phyloP scores from a whole-genome alignment of 2,113 vertebrate species.

The Nesospiza acunhae region DNA sequence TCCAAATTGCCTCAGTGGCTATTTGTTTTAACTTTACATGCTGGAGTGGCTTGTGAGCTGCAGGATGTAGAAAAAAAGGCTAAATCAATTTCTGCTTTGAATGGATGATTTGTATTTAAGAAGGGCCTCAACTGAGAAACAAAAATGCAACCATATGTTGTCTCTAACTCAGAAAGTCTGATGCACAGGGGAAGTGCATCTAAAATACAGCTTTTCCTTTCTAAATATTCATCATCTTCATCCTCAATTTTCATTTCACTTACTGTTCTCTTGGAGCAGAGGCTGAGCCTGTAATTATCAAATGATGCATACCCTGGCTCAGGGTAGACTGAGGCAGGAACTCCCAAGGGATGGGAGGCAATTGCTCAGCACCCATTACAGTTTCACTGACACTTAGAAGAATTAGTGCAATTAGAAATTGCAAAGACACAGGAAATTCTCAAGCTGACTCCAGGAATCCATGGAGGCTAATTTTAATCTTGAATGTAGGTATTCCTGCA shows the following conservation, averaged over 20 bases:
- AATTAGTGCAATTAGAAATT: constrained; percentile 12
- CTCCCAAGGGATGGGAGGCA: not conserved
- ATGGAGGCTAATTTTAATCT: not conserved
- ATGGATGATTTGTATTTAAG: not conserved
- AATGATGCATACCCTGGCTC: not conserved
- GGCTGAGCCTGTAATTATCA: not conserved
- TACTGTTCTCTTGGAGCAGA: not conserved
- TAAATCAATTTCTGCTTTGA: not conserved
- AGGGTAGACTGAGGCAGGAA: not conserved
- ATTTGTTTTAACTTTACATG: not conserved
- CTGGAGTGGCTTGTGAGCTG: not conserved
- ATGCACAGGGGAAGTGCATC: not conserved
- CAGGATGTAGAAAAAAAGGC: not conserved
- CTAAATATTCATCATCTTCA: not conserved
- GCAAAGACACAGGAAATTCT: not conserved
- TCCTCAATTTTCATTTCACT: not conserved
- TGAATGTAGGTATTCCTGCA: not conserved
- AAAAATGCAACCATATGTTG: not conserved
- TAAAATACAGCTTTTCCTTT: not conserved
- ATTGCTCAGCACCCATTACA: not conserved
- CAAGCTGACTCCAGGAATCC: not conserved
- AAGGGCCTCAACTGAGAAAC: not conserved
- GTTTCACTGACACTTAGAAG: not conserved
- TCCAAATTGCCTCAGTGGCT: not conserved
- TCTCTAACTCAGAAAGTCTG: not conserved